These are phyloP conservation scores for Exaiptasia diaphana DNA, from an alignment of 64 coral and sea anemone species.

Conservation along the genomic window DNA sequence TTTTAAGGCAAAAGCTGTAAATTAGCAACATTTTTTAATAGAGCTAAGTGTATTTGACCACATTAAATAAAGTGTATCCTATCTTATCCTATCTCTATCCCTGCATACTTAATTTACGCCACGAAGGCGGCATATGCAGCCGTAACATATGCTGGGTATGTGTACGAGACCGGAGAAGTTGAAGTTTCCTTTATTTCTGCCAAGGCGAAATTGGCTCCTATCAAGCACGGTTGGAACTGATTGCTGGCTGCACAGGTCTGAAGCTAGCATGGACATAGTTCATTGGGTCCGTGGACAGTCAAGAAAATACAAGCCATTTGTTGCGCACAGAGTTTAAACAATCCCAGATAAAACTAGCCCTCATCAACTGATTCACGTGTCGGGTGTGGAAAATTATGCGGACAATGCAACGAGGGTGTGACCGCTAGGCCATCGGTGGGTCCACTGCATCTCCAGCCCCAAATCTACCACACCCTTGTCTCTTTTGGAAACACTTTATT, in stretches of 20 bases:
- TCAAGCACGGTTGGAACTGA: constrained; percentile 50
- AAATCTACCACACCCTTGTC: no score
- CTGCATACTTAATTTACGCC: constrained; percentile 45
- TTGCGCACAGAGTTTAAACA: constrained; percentile 12
- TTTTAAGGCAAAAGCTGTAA: not conserved
- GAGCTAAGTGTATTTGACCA: not conserved
- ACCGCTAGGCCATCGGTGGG: no score
- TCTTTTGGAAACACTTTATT: no score
- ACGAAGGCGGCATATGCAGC: constrained; percentile 39
- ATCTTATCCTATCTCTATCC: no score
- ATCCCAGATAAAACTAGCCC: constrained; percentile 31
- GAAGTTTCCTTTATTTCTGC: constrained; percentile 10
- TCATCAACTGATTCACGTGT: constrained; percentile 29
- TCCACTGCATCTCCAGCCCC: no score
- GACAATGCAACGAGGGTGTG: constrained; percentile 38
- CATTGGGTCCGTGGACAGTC: constrained; percentile 43
- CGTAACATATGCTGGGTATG: constrained; percentile 25
- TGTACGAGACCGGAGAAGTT: constrained; percentile 1
- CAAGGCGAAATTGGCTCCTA: constrained; percentile 40
- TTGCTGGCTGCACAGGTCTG: constrained; percentile 48
- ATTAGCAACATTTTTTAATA: not conserved
- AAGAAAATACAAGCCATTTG: constrained; percentile 49
- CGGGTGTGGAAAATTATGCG: constrained; percentile 5
- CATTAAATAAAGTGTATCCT: no score
- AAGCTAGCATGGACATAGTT: constrained; percentile 55